Evolutionary conservation across 2,888 invertebrate genomes (phyloP).

Genomic region (Leptopilina drosophilae): DNA sequence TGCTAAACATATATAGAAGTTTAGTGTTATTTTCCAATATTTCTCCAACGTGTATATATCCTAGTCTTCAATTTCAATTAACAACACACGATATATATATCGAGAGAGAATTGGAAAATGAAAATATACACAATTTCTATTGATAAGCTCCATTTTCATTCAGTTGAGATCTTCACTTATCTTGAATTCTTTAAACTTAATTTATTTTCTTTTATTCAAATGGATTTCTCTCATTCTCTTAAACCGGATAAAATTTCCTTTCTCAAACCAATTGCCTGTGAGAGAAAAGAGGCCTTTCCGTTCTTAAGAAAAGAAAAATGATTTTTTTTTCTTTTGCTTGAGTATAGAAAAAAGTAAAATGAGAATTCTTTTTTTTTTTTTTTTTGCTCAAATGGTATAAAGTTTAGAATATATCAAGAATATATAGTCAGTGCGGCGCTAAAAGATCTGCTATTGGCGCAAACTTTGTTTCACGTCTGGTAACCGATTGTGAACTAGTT

Average conservation of each 20-base stretch:
- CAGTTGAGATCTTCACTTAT: neutral
- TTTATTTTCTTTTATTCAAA: slow-evolving; percentile 12
- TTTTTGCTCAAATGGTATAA: neutral
- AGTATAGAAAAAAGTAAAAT: no score
- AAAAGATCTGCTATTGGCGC: slow-evolving; percentile 41
- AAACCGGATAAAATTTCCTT: neutral
- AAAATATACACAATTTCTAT: neutral
- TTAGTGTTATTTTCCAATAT: no score
- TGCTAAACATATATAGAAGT: no score
- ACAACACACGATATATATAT: neutral
- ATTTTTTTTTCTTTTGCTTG: neutral
- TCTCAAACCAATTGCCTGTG: neutral
- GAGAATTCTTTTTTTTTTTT: no score
- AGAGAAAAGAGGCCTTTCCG: neutral
- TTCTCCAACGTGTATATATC: neutral
- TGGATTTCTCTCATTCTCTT: neutral
- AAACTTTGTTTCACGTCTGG: slow-evolving; percentile 39
- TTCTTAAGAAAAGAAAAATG: neutral
- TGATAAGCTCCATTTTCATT: neutral
- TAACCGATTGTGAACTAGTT: slow-evolving; percentile 31
- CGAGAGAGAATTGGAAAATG: neutral
- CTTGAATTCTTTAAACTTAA: slow-evolving; percentile 15
- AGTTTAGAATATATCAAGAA: slow-evolving; percentile 19
- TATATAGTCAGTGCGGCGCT: neutral
- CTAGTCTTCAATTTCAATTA: neutral